Percentiles rank a stretch among this genome's conserved stretches.
Conservation (phyloP, 2,888 invertebrate species). For the Acrobasis repandana region DNA sequence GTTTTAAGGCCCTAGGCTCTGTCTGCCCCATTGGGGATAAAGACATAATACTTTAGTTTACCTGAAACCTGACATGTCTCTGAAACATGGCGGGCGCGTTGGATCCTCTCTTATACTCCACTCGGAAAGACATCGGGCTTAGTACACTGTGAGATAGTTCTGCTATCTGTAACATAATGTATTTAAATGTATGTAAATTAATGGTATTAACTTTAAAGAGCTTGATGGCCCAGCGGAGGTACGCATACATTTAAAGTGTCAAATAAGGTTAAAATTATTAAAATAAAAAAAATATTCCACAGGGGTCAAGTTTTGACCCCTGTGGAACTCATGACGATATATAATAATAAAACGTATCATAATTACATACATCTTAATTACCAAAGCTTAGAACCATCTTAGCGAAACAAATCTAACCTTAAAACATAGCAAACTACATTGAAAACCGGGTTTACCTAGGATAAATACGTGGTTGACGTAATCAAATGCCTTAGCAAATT, state of each 20-base stretch:
- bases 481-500: neutral
- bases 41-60: slow-evolving; percentile 33
- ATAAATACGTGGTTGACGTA: neutral
- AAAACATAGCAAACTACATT: neutral
- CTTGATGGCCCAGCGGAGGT: too few species aligned
- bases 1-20: too few species aligned
- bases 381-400: too few species aligned
- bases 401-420: neutral
- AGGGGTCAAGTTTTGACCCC: neutral
- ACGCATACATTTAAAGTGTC: too few species aligned
- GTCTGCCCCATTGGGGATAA: too few species aligned
- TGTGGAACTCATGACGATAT: neutral
- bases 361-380: too few species aligned
- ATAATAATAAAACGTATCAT: too few species aligned
- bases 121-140: slow-evolving; percentile 98
- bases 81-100: slow-evolving; percentile 98
- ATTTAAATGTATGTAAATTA: too few species aligned
- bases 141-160: slow-evolving; percentile 98
- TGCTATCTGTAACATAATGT: slow-evolving; percentile 87
- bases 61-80: slow-evolving; percentile 97
- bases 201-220: neutral
- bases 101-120: slow-evolving; percentile 97
- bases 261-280: too few species aligned
- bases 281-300: neutral
- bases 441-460: neutral